A percentile compares a stretch with the other conserved stretches of the same genome.
phyloP scores from a whole-genome alignment of 2,888 invertebrate genomes.

The Drosophila sordidapex region DNA sequence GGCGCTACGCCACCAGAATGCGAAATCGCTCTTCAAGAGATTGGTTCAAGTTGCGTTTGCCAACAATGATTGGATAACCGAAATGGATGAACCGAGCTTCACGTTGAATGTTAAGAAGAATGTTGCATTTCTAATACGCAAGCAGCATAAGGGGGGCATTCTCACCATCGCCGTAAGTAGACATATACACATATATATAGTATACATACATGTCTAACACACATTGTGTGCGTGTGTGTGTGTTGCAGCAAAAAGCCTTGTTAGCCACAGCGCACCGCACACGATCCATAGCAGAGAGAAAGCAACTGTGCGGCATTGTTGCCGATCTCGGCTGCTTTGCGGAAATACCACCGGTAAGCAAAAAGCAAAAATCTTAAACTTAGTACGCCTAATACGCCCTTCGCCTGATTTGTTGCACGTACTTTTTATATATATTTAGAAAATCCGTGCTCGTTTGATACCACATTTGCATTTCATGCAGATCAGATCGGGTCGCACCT shows the following conservation, averaged over 20 bases:
- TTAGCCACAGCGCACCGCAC: constrained; percentile 86
- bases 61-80: constrained; percentile 54
- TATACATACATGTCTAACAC: background rate
- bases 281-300: constrained; percentile 87
- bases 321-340: constrained; percentile 88
- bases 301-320: constrained; percentile 87
- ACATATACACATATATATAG: background rate
- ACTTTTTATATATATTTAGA: constrained; percentile 77
- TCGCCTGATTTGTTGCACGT: background rate
- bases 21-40: constrained; percentile 51
- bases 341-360: constrained; percentile 86
- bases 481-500: constrained; percentile 86
- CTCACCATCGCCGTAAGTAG: constrained; percentile 57
- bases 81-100: constrained; percentile 45
- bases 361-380: background rate
- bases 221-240: background rate
- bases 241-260: constrained; percentile 87
- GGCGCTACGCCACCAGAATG: constrained; percentile 17
- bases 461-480: constrained; percentile 88
- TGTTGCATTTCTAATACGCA: constrained; percentile 60
- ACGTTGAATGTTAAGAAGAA: constrained; percentile 66
- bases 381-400: background rate
- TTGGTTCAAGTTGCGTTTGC: constrained; percentile 41
- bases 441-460: constrained; percentile 88
- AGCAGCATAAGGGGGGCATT: constrained; percentile 63